Evolutionary conservation across 1,140 invertebrate genomes (phyloP).

Genomic region (Megathymus violae): DNA sequence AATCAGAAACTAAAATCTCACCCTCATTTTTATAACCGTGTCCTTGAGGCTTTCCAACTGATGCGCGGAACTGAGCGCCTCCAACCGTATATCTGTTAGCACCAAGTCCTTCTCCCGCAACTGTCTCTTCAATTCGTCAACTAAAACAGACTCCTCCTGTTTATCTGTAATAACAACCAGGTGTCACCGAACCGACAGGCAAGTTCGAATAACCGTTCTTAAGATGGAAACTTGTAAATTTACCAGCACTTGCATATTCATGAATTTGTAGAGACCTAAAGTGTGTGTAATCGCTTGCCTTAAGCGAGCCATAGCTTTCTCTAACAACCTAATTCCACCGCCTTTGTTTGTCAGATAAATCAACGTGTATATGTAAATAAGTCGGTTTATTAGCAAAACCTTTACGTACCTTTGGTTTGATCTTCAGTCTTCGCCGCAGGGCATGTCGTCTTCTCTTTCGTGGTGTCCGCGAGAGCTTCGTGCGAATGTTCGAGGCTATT

Average conservation of each 20-base stretch:
- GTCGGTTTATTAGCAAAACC: slow-evolving; percentile 6
- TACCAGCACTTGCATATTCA: slow-evolving; percentile 34
- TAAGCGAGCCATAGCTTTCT: slow-evolving; percentile 35
- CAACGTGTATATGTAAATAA: slow-evolving; percentile 23
- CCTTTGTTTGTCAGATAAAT: slow-evolving; percentile 34
- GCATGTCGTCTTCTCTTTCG: slow-evolving; percentile 68
- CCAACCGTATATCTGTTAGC: slow-evolving; percentile 96
- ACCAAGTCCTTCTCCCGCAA: slow-evolving; percentile 98
- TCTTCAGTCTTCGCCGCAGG: slow-evolving; percentile 61
- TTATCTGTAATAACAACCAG: slow-evolving; percentile 60
- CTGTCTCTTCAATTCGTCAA: slow-evolving; percentile 96
- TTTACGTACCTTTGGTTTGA: slow-evolving; percentile 74
- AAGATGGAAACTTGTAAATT: slow-evolving; percentile 26
- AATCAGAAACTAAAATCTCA: slow-evolving; percentile 73
- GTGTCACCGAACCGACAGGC: slow-evolving; percentile 19
- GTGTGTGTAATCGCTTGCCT: slow-evolving; percentile 10
- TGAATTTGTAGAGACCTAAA: slow-evolving; percentile 38
- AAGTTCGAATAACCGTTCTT: slow-evolving; percentile 7
- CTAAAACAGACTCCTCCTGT: slow-evolving; percentile 81
- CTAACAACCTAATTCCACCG: slow-evolving; percentile 42
- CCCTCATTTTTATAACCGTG: slow-evolving; percentile 97
- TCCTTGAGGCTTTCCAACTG: slow-evolving; percentile 98
- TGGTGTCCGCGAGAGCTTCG: slow-evolving; percentile 67
- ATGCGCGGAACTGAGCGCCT: slow-evolving; percentile 97
- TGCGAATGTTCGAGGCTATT: slow-evolving; percentile 82